Evolutionary conservation across 2,113 vertebrate species (phyloP).

Genomic region (Egretta garzetta): DNA sequence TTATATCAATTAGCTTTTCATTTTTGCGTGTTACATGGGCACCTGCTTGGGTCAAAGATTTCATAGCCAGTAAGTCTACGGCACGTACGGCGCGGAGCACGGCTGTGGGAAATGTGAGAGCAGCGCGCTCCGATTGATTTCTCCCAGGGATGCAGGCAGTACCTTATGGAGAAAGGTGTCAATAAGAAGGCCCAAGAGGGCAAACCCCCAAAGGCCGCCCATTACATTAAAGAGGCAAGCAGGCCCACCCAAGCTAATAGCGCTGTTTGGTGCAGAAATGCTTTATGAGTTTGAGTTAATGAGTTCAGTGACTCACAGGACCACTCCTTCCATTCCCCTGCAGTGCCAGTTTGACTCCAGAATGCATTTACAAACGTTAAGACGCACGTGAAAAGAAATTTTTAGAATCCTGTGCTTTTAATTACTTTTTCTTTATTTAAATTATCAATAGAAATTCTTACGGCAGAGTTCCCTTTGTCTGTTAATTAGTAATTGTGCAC

Average conservation of each 20-base stretch:
- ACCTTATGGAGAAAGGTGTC: not conserved
- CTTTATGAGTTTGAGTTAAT: not conserved
- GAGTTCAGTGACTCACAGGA: not conserved
- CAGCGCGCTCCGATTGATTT: rapidly evolving
- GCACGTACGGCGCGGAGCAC: not conserved
- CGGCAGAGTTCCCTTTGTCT: not conserved
- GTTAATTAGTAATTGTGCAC: not conserved
- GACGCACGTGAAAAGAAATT: not conserved
- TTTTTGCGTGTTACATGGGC: not conserved
- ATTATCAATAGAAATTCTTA: not conserved
- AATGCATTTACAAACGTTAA: rapidly evolving
- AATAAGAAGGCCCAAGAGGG: not conserved
- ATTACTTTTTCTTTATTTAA: not conserved
- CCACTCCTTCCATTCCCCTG: not conserved
- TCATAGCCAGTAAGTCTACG: not conserved
- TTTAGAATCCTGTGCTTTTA: not conserved
- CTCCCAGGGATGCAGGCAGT: not conserved
- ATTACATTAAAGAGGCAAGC: rapidly evolving
- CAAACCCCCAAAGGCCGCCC: not conserved
- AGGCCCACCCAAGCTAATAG: not conserved
- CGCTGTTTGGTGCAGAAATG: not conserved
- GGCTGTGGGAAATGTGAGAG: not conserved
- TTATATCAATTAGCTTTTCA: not conserved
- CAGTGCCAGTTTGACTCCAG: not conserved
- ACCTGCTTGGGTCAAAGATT: not conserved